Evolutionary conservation across 2,797 vertebrate species (phyloP).

Genomic region (Anas georgica): DNA sequence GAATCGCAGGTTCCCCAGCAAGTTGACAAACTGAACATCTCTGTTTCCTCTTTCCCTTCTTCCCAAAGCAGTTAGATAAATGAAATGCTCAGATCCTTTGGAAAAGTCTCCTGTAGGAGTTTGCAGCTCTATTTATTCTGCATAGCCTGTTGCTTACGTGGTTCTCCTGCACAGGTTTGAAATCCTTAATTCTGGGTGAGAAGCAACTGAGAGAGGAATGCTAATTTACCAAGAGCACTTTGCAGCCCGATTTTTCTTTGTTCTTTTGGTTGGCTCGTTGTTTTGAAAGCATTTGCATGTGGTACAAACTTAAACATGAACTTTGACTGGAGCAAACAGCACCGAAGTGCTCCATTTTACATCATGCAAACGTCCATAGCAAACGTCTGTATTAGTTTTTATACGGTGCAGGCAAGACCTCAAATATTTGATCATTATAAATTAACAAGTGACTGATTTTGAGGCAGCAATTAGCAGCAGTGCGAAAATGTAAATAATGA

Average conservation of each 20-base stretch:
- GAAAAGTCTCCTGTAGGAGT: not conserved
- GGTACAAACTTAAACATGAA: not conserved
- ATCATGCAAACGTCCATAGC: accelerated
- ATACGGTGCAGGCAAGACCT: not conserved
- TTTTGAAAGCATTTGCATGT: not conserved
- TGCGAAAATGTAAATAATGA: not conserved
- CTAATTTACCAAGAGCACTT: not conserved
- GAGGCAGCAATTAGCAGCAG: not conserved
- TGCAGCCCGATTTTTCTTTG: not conserved
- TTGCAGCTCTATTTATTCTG: not conserved
- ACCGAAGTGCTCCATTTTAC: not conserved
- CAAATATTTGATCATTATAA: not conserved
- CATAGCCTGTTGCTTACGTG: not conserved
- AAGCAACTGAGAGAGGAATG: not conserved
- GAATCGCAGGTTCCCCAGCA: not conserved
- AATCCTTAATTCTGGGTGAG: accelerated
- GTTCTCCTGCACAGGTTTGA: not conserved
- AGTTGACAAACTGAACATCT: not conserved
- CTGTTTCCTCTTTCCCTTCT: not conserved
- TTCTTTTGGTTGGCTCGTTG: not conserved
- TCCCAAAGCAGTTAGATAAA: not conserved
- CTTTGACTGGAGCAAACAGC: not conserved
- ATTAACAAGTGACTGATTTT: not conserved
- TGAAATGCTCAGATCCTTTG: not conserved
- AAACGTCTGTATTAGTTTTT: not conserved